Base-by-base conservation (phyloP, 2,888 invertebrate genomes). In the Orthonychiurus folsomi region DNA sequence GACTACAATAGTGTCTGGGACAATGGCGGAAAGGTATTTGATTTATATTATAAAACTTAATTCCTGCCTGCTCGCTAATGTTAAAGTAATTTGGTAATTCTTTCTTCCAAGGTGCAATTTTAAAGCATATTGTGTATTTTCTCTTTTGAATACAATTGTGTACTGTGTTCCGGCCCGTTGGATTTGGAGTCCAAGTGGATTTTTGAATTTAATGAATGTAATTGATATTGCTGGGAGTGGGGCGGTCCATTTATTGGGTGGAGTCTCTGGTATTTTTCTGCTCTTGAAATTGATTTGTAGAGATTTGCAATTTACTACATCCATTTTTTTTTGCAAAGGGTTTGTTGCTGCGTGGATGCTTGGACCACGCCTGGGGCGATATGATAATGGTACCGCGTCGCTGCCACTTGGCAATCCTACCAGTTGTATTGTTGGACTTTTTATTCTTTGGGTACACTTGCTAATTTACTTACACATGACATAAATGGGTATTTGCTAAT, bases 361-460 rank as follows among this genome's bases (percentile, higher is more conserved):
- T 23, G 68, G 66, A 62, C 54, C 61, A 73, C 59, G 76, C 74
- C 62, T 73, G 18, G 77, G 78, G 2, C 72, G 78, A 12, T 79
- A 76, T 66, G 76, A 76, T 21, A 65, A 73, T 21, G 74, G 75
- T 3, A 69, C 65, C 1, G 73, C 66, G 15, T 70, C 74, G 9
- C 66, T 74, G 9, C 74, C 75, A 0, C 72, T 78, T 67, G 76
- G 77, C 18, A 76, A 75, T 37, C 77, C 77, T 0, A 77, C 77
- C 2, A 77, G 75, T 63, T 75, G 75, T 50, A 68, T 77, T 59
- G 69, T 78, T 3, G 78, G 78, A 12, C 74, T 76, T 63, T 78
- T 76, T 66, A 77, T 79, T 71, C 72, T 78, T 0, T 78, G 78
- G 78, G n/a, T n/a, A n/a, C n/a, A n/a, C n/a, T n/a, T n/a, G n/a